Evolutionary conservation across 2,888 invertebrate genomes (phyloP).

Genomic region (Fabriciana adippe): DNA sequence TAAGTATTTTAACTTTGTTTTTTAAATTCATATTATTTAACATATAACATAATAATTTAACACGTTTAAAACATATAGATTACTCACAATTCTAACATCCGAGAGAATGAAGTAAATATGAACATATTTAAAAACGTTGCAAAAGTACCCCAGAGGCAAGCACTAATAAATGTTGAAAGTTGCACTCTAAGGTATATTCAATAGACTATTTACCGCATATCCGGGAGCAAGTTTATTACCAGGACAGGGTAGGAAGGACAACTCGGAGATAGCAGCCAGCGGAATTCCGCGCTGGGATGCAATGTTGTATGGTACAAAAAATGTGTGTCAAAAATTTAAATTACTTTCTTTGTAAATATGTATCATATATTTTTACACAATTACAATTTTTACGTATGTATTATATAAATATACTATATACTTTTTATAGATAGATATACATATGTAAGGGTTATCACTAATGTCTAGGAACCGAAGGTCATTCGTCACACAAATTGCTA

Average conservation of each 20-base stretch:
- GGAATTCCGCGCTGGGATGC: conserved; percentile 66
- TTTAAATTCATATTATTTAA: too few species aligned
- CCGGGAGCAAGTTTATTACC: conserved; percentile 33
- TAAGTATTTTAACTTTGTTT: too few species aligned
- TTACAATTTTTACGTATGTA: neutral
- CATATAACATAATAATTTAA: too few species aligned
- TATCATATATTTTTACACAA: neutral
- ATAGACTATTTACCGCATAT: conserved; percentile 31
- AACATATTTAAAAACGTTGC: conserved; percentile 4
- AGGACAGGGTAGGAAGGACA: conserved; percentile 56
- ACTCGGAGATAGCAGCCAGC: conserved; percentile 60
- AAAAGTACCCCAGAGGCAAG: conserved; percentile 9
- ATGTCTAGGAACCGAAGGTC: too few species aligned
- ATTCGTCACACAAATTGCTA: too few species aligned
- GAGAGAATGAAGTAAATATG: neutral
- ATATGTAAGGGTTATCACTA: too few species aligned
- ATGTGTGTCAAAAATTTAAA: conserved; percentile 20
- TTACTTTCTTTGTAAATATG: neutral
- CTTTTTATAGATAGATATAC: too few species aligned
- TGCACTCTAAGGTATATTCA: conserved; percentile 17
- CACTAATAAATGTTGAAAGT: conserved; percentile 16
- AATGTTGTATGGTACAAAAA: conserved; percentile 44
- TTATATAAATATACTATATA: too few species aligned
- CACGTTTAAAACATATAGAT: too few species aligned
- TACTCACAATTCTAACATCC: too few species aligned